Evolutionary conservation across 2,888 invertebrate species (phyloP).

Genomic region (Alsophila aescularia): DNA sequence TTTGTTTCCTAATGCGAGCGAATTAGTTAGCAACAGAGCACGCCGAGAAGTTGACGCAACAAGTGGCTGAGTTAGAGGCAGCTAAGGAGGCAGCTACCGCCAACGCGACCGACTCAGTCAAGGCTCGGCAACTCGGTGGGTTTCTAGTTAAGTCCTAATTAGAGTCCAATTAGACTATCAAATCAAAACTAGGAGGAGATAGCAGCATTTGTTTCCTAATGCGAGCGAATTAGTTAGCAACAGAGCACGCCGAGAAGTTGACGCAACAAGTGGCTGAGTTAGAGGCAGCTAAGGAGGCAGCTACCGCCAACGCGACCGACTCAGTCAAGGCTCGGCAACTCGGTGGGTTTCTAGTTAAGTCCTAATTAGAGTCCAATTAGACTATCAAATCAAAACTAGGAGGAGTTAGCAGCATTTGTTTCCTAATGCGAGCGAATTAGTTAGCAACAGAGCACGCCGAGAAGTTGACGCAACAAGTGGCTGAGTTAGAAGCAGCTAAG

Average conservation of each 20-base stretch:
- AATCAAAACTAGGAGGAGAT: too few species aligned
- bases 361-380: too few species aligned
- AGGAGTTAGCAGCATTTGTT: too few species aligned
- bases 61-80: slow-evolving; percentile 66
- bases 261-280: slow-evolving; percentile 64
- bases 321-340: slow-evolving; percentile 56
- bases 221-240: too few species aligned
- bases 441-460: slow-evolving; percentile 73
- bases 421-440: too few species aligned
- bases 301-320: slow-evolving; percentile 56
- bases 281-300: slow-evolving; percentile 65
- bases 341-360: slow-evolving; percentile 55
- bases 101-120: slow-evolving; percentile 54
- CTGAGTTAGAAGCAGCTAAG: slow-evolving; percentile 66
- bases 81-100: slow-evolving; percentile 59
- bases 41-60: slow-evolving; percentile 65
- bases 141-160: too few species aligned
- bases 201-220: too few species aligned
- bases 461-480: slow-evolving; percentile 62
- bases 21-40: too few species aligned
- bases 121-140: slow-evolving; percentile 65
- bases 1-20: too few species aligned
- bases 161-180: too few species aligned
- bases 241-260: slow-evolving; percentile 70
- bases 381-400: too few species aligned